Conservation (phyloP, 2,888 invertebrate species). For the Pammene aurita region DNA sequence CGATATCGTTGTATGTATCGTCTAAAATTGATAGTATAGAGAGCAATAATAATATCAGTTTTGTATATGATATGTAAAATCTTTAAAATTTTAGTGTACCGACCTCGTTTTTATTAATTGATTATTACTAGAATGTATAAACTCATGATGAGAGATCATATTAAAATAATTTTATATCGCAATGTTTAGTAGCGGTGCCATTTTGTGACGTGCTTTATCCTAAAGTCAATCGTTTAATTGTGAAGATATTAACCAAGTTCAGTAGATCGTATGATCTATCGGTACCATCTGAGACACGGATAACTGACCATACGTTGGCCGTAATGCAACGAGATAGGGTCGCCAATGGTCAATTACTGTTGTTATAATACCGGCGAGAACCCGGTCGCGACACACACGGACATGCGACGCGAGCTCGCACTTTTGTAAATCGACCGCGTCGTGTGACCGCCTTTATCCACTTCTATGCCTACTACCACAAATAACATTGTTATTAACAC, state of each 20-base stretch:
- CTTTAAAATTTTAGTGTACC: conserved; percentile 40
- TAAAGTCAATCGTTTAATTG: conserved; percentile 30
- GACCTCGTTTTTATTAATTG: conserved; percentile 31
- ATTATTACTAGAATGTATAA: conserved; percentile 38
- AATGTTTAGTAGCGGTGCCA: conserved; percentile 62
- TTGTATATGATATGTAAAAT: conserved; percentile 33
- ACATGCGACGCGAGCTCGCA: background rate
- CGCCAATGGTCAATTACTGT: background rate
- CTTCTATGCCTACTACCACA: conserved; percentile 17
- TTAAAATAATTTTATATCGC: conserved; percentile 43
- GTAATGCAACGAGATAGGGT: background rate
- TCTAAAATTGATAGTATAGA: conserved; percentile 57
- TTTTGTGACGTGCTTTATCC: conserved; percentile 63
- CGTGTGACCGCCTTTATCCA: background rate
- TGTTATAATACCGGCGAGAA: background rate
- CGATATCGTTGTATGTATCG: conserved; percentile 50
- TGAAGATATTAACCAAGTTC: conserved; percentile 9
- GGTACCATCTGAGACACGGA: background rate
- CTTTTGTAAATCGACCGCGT: background rate
- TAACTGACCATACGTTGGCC: background rate
- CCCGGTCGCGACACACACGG: background rate
- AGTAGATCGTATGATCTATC: conserved; percentile 10
- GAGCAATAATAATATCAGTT: conserved; percentile 49
- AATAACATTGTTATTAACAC: conserved; percentile 45
- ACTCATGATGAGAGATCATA: conserved; percentile 40